Evolutionary conservation across 2,797 vertebrate genomes (phyloP).

Genomic region (Dromococcyx pavoninus): DNA sequence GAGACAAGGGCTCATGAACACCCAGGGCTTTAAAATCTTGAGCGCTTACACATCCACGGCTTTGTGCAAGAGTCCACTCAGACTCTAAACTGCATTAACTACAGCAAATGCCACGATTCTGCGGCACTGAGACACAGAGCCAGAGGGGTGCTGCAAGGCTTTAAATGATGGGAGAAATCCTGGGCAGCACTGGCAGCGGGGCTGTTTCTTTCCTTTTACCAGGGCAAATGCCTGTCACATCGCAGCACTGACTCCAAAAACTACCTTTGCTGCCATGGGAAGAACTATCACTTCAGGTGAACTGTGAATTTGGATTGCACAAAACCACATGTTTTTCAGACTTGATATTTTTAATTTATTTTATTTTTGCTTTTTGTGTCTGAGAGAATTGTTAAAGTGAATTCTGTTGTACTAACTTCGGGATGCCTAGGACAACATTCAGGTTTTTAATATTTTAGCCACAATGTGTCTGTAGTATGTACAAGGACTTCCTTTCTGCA

Average conservation of each 20-base stretch:
- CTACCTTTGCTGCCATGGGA: neutral
- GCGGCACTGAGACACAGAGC: fast-evolving
- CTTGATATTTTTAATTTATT: neutral
- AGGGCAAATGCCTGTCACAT: neutral
- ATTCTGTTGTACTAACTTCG: neutral
- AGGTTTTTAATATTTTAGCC: neutral
- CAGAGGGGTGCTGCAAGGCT: neutral
- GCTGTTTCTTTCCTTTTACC: neutral
- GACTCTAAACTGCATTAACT: neutral
- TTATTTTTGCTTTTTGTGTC: neutral
- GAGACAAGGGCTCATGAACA: neutral
- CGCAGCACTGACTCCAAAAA: neutral
- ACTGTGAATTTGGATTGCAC: neutral
- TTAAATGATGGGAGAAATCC: neutral
- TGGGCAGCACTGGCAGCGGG: neutral
- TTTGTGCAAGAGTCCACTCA: neutral
- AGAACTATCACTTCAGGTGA: neutral
- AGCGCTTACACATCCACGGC: neutral
- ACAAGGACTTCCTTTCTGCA: conserved; percentile 2
- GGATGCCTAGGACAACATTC: neutral
- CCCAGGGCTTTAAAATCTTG: neutral
- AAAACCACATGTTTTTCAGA: neutral
- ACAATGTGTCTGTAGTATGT: neutral
- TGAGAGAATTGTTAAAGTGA: neutral
- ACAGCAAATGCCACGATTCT: fast-evolving